A percentile compares a stretch with the other conserved stretches of the same genome.
phyloP scores from a whole-genome alignment of 2,113 vertebrate species.

The Spilogale gracilis region DNA sequence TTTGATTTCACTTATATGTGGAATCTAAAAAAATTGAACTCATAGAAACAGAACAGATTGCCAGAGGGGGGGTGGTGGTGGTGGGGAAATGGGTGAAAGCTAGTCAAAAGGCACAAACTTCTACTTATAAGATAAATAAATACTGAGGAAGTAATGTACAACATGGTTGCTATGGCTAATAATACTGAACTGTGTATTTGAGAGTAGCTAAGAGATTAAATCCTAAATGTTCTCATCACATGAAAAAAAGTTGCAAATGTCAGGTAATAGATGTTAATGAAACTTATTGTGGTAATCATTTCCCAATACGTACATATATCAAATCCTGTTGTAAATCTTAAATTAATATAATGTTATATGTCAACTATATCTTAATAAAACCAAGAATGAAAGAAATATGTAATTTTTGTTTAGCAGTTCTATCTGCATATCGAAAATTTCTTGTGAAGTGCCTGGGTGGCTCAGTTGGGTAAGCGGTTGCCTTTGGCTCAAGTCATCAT shows the following conservation, averaged over 20 bases:
- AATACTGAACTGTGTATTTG: neutral
- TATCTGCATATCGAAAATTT: neutral
- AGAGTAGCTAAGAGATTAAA: neutral
- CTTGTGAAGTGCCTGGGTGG: neutral
- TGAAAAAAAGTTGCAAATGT: neutral
- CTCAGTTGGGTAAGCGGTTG: too few relatives aligned
- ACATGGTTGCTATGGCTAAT: neutral
- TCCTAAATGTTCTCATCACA: neutral
- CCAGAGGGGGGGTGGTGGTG: neutral
- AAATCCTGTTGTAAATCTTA: neutral
- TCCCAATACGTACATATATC: neutral
- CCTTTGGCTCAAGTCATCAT: too few relatives aligned
- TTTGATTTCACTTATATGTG: neutral
- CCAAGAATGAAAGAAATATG: neutral
- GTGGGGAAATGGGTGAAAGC: neutral
- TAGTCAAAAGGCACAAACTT: neutral
- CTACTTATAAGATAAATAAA: neutral
- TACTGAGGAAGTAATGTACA: neutral
- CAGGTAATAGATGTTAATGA: neutral
- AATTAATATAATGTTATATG: neutral
- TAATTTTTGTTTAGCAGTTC: neutral
- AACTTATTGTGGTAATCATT: neutral
- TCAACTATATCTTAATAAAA: constrained; percentile 39
- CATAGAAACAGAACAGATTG: neutral
- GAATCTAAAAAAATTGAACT: neutral